Evolutionary conservation across 2,797 vertebrate species (phyloP), one percentile per base, ranked within the genome.

Genomic region (Helarctos malayanus): DNA sequence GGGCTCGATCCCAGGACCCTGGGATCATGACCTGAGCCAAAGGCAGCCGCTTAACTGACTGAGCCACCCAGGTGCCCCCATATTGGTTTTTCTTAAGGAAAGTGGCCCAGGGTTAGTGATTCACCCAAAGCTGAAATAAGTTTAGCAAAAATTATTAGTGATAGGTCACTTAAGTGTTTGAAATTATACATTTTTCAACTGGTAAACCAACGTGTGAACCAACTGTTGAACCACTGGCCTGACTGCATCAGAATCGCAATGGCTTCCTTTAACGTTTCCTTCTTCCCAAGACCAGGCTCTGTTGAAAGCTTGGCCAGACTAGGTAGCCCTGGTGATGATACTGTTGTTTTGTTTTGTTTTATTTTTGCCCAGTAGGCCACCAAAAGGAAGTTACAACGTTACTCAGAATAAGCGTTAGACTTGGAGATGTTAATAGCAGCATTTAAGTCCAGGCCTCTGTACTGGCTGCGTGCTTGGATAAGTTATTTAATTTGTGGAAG

Each of bases 81-180:
- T 92, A 32, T 83, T 47, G n/a, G 11, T 80, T 91, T 93, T 84
- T 19, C 61, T 80, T 69, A 38, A 79, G n/a, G 73, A 68, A 83
- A 93, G 49, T 69, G 65, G 56, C 29, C 49, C 29, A 41, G 2
- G 29, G 5, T 63, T 57, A 89, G 38, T 13, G 18, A 47, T 49
- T 93, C 56, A 38, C 45, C 38, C 84, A 69, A 63, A 89, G 45
- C 27, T 29, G 45, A 86, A 93, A 82, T 93, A 56, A 49, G 56
- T 78, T 97, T 79, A 88, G 78, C 23, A 49, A 84, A 80, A 87
- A 32, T 83, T 71, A 76, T 79, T 78, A 56, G 54, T 35, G 32
- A 23, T 7, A 85, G 21, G 47, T 56, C n/a, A 83, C 15, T 94
- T 89, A 69, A 69, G 63, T 85, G 68, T 91, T 86, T 79, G 56